Percentiles rank a stretch among this genome's conserved stretches.
phyloP scores from a whole-genome alignment of 2,113 vertebrate species.

The Typhlomys cinereus region DNA sequence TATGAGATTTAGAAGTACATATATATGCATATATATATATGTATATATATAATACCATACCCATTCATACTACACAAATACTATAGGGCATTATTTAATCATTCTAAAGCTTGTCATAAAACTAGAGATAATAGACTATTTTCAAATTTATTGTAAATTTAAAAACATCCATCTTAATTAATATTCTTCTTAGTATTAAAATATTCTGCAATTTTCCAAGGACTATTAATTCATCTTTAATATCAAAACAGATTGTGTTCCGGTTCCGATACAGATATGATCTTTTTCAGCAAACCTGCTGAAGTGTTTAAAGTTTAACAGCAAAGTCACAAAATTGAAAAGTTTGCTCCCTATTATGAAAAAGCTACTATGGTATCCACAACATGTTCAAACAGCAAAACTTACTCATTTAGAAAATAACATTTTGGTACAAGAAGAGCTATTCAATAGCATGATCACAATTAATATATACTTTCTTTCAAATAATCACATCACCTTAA shows the following conservation, averaged over 20 bases:
- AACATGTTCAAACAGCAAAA: slow-evolving; percentile 39
- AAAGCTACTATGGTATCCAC: not conserved
- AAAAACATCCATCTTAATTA: not conserved
- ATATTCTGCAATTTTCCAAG: not conserved
- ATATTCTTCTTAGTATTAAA: not conserved
- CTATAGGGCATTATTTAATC: not conserved
- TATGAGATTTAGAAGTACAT: not conserved
- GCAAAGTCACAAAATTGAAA: not conserved
- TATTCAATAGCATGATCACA: not conserved
- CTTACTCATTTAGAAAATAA: not conserved
- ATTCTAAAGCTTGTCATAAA: not conserved
- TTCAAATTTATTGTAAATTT: not conserved
- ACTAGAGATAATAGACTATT: not conserved
- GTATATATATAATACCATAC: too few relatives aligned
- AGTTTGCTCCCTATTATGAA: not conserved
- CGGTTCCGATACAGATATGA: not conserved
- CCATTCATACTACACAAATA: not conserved
- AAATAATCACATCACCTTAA: slow-evolving; percentile 27
- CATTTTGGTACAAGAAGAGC: not conserved
- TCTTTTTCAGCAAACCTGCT: not conserved
- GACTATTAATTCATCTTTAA: not conserved
- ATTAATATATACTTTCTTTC: slow-evolving; percentile 28
- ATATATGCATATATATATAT: too few relatives aligned
- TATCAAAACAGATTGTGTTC: not conserved
- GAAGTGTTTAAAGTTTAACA: not conserved